Base-by-base conservation (phyloP, 2,797 vertebrate species). In the Hippoglossus hippoglossus region DNA sequence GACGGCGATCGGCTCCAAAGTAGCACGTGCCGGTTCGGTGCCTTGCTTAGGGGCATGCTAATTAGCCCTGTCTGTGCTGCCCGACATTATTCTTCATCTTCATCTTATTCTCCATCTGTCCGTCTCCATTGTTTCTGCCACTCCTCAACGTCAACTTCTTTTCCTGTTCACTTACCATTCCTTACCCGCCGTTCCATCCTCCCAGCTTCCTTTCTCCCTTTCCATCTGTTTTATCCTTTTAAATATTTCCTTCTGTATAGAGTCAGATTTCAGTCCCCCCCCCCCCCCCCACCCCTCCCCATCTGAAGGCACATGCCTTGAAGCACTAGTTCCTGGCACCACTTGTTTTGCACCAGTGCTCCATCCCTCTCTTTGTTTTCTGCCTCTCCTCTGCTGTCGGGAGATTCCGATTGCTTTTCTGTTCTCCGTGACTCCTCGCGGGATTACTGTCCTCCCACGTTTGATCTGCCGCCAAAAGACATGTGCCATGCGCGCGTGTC, bases 401-500 rank as follows among this genome's bases (percentile, higher is more conserved):
- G 86, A 85, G 68, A 87, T 75, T 66, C 65, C 44, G 61, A 64
- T 55, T 67, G 70, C 16, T 19, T 62, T 75, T 86, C 75, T 82
- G 73, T 80, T 72, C 68, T 50, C 51, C 4, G 41, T 26, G 62
- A 73, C 77, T 80, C 72, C 44, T 26, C 15, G 36, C 56, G 31
- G 77, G 79, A 87, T 88, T 87, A 81, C 84, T 79, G 83, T 80
- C 82, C 81, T 87, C 89, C 91, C 75, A 85, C 82, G 67, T 89
- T 69, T 87, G 75, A 88, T 90, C 78, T 51, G 73, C 83, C 59
- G 75, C 89, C 82, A 80, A 66, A 57, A 82, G 73, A 81, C 84
- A 63, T 70, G 76, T 74, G 75, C 62, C 24, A 4, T 22, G 47
- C 36, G 49, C 31, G 53, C 21, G 26, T 52, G 60, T 70, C 49